A percentile compares a stretch with the other conserved stretches of the same genome.
phyloP scores from a whole-genome alignment of 2,113 vertebrate species.

The Phrynocephalus versicolor region DNA sequence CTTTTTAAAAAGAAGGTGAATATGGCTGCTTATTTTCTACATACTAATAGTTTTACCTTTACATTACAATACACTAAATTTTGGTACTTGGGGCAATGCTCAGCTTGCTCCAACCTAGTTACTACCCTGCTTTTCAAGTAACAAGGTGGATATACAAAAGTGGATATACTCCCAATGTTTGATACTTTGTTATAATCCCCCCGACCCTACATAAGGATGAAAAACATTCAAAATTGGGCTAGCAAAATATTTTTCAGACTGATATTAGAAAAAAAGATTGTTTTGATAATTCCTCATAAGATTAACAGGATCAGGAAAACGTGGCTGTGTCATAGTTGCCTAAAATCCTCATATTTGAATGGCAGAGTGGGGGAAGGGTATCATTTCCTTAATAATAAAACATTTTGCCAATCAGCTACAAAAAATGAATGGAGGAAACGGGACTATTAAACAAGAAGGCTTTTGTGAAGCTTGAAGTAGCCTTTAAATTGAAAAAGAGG shows the following conservation, averaged over 20 bases:
- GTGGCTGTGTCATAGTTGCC: not conserved
- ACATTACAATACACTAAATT: no score
- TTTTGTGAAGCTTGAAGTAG: not conserved
- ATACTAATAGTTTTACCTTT: no score
- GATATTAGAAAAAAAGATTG: not conserved
- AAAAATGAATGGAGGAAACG: not conserved
- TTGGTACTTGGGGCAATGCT: no score
- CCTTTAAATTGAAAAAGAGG: constrained; percentile 42
- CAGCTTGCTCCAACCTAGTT: no score
- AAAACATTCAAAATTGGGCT: not conserved
- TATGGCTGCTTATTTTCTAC: no score
- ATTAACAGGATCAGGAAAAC: not conserved
- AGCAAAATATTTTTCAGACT: not conserved
- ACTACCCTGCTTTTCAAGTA: not conserved
- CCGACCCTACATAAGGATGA: not conserved
- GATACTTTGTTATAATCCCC: not conserved
- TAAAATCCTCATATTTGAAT: not conserved
- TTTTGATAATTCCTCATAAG: not conserved
- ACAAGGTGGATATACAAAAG: not conserved
- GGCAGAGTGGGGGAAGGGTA: not conserved
- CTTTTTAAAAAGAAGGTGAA: no score
- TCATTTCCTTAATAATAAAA: not conserved
- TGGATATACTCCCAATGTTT: not conserved
- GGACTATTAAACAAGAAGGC: constrained; percentile 32
- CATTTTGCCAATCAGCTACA: not conserved